Conservation (phyloP, 35 echinoderm and acorn worm species). For the Ptychodera flava region DNA sequence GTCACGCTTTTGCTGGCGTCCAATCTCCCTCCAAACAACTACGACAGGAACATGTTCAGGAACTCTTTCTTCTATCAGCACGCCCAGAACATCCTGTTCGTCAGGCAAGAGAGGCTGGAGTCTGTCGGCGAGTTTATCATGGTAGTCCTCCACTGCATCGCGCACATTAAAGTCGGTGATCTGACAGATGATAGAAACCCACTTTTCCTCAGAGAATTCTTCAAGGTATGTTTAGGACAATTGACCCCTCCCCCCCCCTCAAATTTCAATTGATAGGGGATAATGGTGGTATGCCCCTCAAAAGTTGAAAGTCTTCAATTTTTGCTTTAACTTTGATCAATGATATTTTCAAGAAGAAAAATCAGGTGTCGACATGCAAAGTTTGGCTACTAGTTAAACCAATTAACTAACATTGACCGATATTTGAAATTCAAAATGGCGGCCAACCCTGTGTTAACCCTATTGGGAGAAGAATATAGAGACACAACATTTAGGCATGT, state of each 20-base stretch:
- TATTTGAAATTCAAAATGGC: too few relatives aligned
- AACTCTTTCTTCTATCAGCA: conserved; percentile 98
- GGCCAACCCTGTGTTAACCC: too few relatives aligned
- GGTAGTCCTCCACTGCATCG: conserved; percentile 85
- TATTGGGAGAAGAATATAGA: too few relatives aligned
- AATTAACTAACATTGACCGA: too few relatives aligned
- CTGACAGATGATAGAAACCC: conserved; percentile 73
- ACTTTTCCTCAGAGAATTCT: conserved; percentile 81
- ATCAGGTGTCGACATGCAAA: too few relatives aligned
- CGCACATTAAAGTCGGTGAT: conserved; percentile 89
- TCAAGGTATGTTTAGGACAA: conserved; percentile 46
- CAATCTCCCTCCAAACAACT: conserved; percentile 74
- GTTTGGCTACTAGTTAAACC: too few relatives aligned
- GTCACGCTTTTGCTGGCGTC: conserved; percentile 83
- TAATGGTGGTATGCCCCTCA: too few relatives aligned
- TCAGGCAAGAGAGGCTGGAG: conserved; percentile 79
- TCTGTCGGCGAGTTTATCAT: conserved; percentile 94
- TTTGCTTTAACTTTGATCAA: too few relatives aligned
- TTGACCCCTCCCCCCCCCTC: not conserved
- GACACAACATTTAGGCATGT: too few relatives aligned
- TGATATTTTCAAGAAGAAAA: too few relatives aligned
- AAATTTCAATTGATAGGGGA: too few relatives aligned
- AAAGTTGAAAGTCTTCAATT: too few relatives aligned
- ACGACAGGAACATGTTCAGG: conserved; percentile 90
- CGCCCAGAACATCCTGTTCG: conserved; percentile 82